phyloP scores from a whole-genome alignment of 1,140 invertebrate species.

The Temnothorax longispinosus region DNA sequence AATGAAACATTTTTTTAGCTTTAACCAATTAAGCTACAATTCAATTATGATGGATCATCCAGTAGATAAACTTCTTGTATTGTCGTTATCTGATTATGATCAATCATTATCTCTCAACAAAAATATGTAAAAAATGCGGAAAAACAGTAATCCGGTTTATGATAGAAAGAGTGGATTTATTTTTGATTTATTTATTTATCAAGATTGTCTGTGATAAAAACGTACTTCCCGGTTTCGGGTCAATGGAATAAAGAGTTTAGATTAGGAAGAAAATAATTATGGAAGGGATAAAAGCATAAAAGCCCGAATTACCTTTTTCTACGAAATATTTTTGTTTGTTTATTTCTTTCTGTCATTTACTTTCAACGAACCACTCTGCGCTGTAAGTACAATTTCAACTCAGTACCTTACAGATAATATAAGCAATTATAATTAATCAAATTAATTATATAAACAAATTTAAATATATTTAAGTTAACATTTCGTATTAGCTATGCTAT shows the following conservation, averaged over 20 bases:
- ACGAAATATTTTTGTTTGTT: not conserved
- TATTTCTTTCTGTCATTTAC: not conserved
- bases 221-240: not conserved
- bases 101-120: too few relatives aligned
- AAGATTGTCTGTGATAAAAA: not conserved
- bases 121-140: too few relatives aligned
- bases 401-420: too few relatives aligned
- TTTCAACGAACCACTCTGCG: not conserved
- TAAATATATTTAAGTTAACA: too few relatives aligned
- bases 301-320: not conserved
- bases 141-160: too few relatives aligned
- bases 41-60: constrained; percentile 8
- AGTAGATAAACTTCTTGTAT: not conserved
- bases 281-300: not conserved
- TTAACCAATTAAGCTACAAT: not conserved
- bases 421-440: too few relatives aligned
- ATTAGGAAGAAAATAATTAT: not conserved
- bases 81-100: constrained; percentile 16
- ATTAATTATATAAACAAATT: too few relatives aligned
- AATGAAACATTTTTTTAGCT: not conserved
- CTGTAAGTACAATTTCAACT: not conserved
- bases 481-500: too few relatives aligned
- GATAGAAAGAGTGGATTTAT: too few relatives aligned
- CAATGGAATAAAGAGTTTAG: not conserved
- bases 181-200: too few relatives aligned